Evolutionary conservation across 2,888 invertebrate species (phyloP), one percentile per base, ranked within the genome.

Genomic region (Caenorhabditis angaria): DNA sequence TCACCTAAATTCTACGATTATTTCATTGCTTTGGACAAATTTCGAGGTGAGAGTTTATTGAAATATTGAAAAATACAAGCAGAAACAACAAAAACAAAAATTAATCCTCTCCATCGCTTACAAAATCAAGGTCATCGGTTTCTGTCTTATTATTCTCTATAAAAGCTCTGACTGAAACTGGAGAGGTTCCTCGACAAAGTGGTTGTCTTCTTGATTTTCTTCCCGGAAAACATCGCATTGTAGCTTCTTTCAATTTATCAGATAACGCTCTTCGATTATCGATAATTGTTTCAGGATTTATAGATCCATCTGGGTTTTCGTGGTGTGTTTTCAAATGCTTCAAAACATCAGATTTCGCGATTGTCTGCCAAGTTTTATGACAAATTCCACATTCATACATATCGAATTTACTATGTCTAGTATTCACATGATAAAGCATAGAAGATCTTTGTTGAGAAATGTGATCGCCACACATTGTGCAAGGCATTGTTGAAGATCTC

Each of bases 271-370:
- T 75, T 14, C 79, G 59, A 50, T 76, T 72, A 50, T 80, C 79
- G 10, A 70, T 76, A n/a, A 79, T 60, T 64, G 68, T 72, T 0
- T 55, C 32, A 6, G 56, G 41, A 18, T 73, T 65, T 14, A 64
- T 47, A 6, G 35, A 48, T n/a, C 61, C 67, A 27, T 64, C 61
- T 3, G 53, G 22, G 0, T n/a, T n/a, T 18, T 61, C 61, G 22
- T 67, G 72, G 48, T 80, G 79, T 22, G 63, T 71, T 61, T 68
- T 73, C 0, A 81, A 68, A 55, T 81, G 81, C 57, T 78, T 81
- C 28, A 77, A 47, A 14, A 81, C 78, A 47, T 81, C 81, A 3
- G 76, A 76, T n/a, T 76, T 75, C 5, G 81, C 81, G 10, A 81
- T 81, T 4, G 81, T 81, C 51, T 77, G 67, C 78, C 78, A 81